Base-by-base conservation (phyloP, 2,888 invertebrate genomes). In the Metalampra italica region DNA sequence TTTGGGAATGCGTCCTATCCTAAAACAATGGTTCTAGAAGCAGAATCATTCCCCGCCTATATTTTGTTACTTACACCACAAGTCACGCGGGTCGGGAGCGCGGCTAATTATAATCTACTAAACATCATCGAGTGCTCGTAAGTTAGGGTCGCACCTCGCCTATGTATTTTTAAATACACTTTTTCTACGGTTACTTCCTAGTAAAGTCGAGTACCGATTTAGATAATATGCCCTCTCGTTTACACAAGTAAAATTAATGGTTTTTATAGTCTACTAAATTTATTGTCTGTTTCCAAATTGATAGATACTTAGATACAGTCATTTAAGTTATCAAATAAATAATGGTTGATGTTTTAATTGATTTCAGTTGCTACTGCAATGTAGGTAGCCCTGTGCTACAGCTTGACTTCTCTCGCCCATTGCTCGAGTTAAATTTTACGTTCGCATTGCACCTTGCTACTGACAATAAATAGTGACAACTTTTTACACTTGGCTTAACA, bases 41-140 rank as follows among this genome's bases (percentile, higher is more conserved):
- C n/a, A n/a, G 22, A 22, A 22, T 22, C 22, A 5, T 22, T 22
- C 22, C 22, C 22, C 39, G 14, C 42, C 9, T n/a, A 11, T 29
- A 11, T 29, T 43, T 43, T 46, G 12, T 43, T 8, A 44, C 46
- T 68, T 75, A 60, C 37, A 54, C 71, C 73, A 55, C 54, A 52
- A 47, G 42, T 53, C 56, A 49, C 56, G 60, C 64, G 69, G 71
- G 75, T 76, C 75, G 73, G 78, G 74, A 77, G 77, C 79, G 71
- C 69, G 68, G 82, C 88, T 88, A 89, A 87, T 89, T 89, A 89
- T 89, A 89, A 85, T 86, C 86, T 78, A 80, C 87, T 85, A 83
- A 86, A 85, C 82, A 84, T 85, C 84, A 86, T 83, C 82, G 83
- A 80, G 80, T 78, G 78, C 72, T 79, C 68, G 79, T 81, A 81